A percentile compares a stretch with the other conserved stretches of the same genome.
Evolutionary conservation across 2,797 vertebrate species (phyloP).

Genomic region (Cirrhinus mrigala): DNA sequence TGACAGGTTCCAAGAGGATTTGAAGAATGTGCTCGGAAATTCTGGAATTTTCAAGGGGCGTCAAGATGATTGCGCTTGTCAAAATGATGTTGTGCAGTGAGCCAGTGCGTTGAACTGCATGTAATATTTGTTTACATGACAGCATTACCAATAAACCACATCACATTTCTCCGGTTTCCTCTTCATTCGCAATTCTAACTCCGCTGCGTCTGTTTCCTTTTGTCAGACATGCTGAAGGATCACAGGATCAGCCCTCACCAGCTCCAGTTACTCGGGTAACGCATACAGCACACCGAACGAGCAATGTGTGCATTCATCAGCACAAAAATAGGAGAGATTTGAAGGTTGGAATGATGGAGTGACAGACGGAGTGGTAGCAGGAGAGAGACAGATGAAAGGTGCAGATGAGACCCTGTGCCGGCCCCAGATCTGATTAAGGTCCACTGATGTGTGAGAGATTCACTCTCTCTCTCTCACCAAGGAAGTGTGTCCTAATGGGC

Average conservation of each 20-base stretch:
- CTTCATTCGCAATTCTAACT: constrained; percentile 2
- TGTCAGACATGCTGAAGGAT: constrained; percentile 1
- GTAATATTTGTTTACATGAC: constrained; percentile 47
- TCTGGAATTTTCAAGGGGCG: constrained; percentile 16
- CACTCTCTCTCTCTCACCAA: constrained; percentile 73
- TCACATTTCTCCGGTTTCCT: neutral
- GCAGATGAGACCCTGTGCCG: constrained; percentile 45
- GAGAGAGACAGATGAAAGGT: constrained; percentile 45
- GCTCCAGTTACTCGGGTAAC: constrained; percentile 69
- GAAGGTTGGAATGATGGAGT: constrained; percentile 43
- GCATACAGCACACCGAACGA: constrained; percentile 64
- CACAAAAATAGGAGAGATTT: constrained; percentile 21
- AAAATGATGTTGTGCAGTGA: constrained; percentile 36
- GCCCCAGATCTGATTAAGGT: constrained; percentile 76
- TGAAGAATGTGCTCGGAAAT: constrained; percentile 9
- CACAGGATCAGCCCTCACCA: constrained; percentile 57
- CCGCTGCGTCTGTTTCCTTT: neutral
- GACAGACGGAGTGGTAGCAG: constrained; percentile 21
- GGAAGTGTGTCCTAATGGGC: constrained; percentile 56
- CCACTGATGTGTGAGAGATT: constrained; percentile 76
- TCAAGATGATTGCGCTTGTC: constrained; percentile 21
- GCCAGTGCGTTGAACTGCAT: constrained; percentile 23
- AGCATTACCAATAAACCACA: constrained; percentile 22
- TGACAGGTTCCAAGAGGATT: neutral
- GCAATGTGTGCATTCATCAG: constrained; percentile 70